Conservation (phyloP, 2,797 vertebrate genomes). For the Microtus obscurus region DNA sequence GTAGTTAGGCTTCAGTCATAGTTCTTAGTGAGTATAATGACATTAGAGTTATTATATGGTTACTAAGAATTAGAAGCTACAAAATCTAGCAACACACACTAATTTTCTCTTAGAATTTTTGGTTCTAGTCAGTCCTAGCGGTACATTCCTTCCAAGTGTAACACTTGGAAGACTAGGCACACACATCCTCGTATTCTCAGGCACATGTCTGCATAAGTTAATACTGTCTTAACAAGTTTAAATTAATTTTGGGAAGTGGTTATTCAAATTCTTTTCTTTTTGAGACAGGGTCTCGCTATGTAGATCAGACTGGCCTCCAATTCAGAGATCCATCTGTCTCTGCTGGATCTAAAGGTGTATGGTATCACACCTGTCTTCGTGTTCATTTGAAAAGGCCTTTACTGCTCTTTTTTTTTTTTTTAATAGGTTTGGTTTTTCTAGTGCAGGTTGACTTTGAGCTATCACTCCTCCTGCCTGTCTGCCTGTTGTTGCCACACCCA, state of each 20-base stretch:
- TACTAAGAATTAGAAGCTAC: neutral
- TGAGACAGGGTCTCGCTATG: neutral
- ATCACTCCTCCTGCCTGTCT: neutral
- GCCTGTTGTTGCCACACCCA: neutral
- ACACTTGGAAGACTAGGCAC: neutral
- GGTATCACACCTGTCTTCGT: neutral
- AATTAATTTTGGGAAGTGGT: slow-evolving; percentile 41
- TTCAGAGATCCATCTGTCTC: neutral
- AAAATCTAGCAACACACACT: neutral
- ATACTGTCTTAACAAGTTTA: slow-evolving; percentile 4
- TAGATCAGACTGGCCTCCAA: neutral
- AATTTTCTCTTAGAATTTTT: slow-evolving; percentile 28
- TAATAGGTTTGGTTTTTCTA: neutral
- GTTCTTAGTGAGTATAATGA: neutral
- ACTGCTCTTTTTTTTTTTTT: neutral
- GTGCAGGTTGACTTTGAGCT: neutral
- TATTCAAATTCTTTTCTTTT: slow-evolving; percentile 22
- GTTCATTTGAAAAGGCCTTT: neutral
- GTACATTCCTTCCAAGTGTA: neutral
- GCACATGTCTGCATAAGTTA: neutral
- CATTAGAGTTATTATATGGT: neutral
- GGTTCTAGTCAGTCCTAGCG: neutral
- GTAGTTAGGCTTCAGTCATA: neutral
- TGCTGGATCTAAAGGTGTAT: neutral
- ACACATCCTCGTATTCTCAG: neutral